Evolutionary conservation across 1,140 invertebrate species (phyloP), one percentile per base, ranked within the genome.

Genomic region (Heliconius nattereri): DNA sequence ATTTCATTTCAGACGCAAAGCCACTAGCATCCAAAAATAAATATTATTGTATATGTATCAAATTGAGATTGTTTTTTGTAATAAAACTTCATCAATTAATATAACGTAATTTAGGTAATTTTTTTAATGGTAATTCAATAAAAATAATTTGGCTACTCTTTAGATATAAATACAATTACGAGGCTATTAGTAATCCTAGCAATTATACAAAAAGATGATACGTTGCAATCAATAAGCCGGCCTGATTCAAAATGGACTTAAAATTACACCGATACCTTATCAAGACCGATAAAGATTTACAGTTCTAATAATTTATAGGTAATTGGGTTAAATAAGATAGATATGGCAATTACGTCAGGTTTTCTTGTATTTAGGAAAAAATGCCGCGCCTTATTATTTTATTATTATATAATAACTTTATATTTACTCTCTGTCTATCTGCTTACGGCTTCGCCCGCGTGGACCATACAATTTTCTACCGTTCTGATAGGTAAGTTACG

Each of bases 251-350:
- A 81, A 81, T 80, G 79, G 73, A 75, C 60, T 81, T 78, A 75
- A 78, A 78, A 77, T 19, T 75, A 66, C 26, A 66, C 3, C 71
- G 74, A 81, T 78, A 81, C 16, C 49, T 75, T 81, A 81, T 81
- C 66, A 45, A 77, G 73, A 29, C 57, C 75, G 81, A 84, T 79
- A 79, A 79, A 76, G n/a, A 71, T 77, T 81, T 82, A 80, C 76
- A 87, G 82, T 84, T 83, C 84, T 83, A 75, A 81, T 90, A 89
- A 89, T 86, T 90, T 90, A 86, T 85, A 90, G 84, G 89, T 90
- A 90, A 90, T 88, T 89, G 85, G 89, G 87, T 90, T 89, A 89
- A 82, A 73, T 57, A 52, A 73, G 75, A 80, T 76, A 80, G 57
- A 52, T 35, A 71, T 72, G 71, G 37, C 26, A 73, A 72, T 73